These are phyloP conservation scores for Ectobius pallidus DNA, from an alignment of 2,888 invertebrate species.

Conservation along the genomic window DNA sequence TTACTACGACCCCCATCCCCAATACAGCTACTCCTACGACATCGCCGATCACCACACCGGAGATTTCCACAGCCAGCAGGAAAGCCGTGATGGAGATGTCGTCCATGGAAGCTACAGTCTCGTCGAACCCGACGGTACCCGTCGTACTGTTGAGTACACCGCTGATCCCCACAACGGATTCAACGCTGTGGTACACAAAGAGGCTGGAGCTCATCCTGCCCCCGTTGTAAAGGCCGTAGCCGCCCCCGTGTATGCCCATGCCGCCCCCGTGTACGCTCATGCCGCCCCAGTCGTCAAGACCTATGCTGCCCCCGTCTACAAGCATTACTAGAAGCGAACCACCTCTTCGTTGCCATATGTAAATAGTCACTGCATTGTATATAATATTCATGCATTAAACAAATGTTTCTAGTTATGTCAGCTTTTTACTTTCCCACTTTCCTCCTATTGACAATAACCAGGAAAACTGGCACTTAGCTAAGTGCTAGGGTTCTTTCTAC, in stretches of 20 bases:
- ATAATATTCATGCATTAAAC: slow-evolving; percentile 42
- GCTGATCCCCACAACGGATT: slow-evolving; percentile 36
- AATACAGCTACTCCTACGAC: slow-evolving; percentile 42
- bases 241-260: slow-evolving; percentile 44
- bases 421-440: no score
- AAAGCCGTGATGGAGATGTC: slow-evolving; percentile 39
- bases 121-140: slow-evolving; percentile 39
- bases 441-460: no score
- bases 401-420: slow-evolving; percentile 46
- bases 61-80: slow-evolving; percentile 39
- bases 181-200: slow-evolving; percentile 34
- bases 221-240: slow-evolving; percentile 33
- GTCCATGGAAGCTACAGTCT: slow-evolving; percentile 41
- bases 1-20: slow-evolving; percentile 41
- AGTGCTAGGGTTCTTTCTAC: no score
- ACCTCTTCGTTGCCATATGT: no score
- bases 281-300: slow-evolving; percentile 34
- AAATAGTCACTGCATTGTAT: no score
- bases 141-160: slow-evolving; percentile 39
- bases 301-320: slow-evolving; percentile 42
- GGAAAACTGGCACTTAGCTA: no score
- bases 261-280: slow-evolving; percentile 35
- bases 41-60: slow-evolving; percentile 37
- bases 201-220: slow-evolving; percentile 32
- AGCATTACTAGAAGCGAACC: not conserved